Evolutionary conservation across 2,797 vertebrate species (phyloP).

Genomic region (Oreochromis mossambicus): DNA sequence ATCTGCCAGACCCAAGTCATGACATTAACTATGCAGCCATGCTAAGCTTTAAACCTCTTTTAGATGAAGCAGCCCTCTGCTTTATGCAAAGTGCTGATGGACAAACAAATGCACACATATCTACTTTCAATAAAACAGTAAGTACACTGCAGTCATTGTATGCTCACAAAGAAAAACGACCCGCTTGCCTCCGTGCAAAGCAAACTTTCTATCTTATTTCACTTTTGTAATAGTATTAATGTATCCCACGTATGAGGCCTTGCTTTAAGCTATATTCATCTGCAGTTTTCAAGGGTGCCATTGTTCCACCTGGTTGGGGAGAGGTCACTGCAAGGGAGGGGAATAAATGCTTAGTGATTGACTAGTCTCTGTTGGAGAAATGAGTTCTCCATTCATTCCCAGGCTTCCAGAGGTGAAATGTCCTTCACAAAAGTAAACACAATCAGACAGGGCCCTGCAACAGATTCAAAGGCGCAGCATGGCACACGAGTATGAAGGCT

Average conservation of each 20-base stretch:
- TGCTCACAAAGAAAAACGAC: background rate
- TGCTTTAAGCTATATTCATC: slow-evolving; percentile 67
- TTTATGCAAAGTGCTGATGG: slow-evolving; percentile 46
- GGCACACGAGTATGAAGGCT: slow-evolving; percentile 39
- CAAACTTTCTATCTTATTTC: slow-evolving; percentile 47
- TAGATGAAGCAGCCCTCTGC: slow-evolving; percentile 50
- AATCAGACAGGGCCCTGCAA: slow-evolving; percentile 62
- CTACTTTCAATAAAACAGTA: background rate
- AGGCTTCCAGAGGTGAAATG: slow-evolving; percentile 70
- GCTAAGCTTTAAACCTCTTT: slow-evolving; percentile 66
- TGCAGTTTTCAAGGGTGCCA: slow-evolving; percentile 60
- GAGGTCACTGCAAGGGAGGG: slow-evolving; percentile 67
- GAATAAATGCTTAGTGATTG: slow-evolving; percentile 73
- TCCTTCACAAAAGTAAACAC: slow-evolving; percentile 76
- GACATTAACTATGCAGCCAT: slow-evolving; percentile 79
- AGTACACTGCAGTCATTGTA: background rate
- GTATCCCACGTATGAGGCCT: slow-evolving; percentile 32
- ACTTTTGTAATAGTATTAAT: slow-evolving; percentile 64
- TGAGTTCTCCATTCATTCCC: slow-evolving; percentile 67
- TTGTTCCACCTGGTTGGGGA: slow-evolving; percentile 59
- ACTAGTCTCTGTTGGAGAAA: slow-evolving; percentile 73
- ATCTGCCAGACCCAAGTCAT: slow-evolving; percentile 82
- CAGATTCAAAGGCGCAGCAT: slow-evolving; percentile 50
- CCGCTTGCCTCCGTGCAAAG: background rate
- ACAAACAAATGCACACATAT: slow-evolving; percentile 31